Evolutionary conservation across 2,888 invertebrate genomes (phyloP).

Genomic region (Epirrhoe alternata): DNA sequence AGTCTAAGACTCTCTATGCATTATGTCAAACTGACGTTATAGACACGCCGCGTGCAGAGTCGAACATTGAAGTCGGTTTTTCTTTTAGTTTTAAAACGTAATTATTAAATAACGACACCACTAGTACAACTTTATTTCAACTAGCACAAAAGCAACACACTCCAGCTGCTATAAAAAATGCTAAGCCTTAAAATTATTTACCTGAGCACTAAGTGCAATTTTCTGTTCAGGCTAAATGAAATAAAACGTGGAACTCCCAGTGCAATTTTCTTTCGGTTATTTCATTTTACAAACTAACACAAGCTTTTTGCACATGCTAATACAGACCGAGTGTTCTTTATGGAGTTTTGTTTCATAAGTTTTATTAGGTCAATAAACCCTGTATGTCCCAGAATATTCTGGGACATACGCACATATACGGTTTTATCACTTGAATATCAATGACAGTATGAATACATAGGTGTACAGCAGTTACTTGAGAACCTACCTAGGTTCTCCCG

Average conservation of each 20-base stretch:
- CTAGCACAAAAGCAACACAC: constrained; percentile 10
- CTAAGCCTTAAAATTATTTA: constrained; percentile 29
- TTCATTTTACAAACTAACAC: constrained; percentile 11
- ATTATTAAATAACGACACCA: neutral
- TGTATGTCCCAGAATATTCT: neutral
- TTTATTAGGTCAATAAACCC: neutral
- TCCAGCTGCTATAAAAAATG: constrained; percentile 20
- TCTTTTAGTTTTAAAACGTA: too few species aligned
- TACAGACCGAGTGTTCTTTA: neutral
- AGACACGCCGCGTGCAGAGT: too few species aligned
- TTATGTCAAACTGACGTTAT: too few species aligned
- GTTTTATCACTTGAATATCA: too few species aligned
- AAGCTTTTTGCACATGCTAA: constrained; percentile 1
- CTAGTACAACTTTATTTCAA: constrained; percentile 7
- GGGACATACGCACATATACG: too few species aligned
- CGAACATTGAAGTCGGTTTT: too few species aligned
- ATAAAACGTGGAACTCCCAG: constrained; percentile 29
- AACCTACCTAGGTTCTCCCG: too few species aligned
- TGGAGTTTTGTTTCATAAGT: neutral
- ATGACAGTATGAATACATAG: too few species aligned
- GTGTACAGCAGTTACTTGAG: too few species aligned
- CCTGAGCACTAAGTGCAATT: constrained; percentile 38
- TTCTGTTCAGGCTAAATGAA: constrained; percentile 37
- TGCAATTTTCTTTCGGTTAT: constrained; percentile 22
- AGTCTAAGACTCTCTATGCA: too few species aligned